These are phyloP conservation scores for Drosophila serrata DNA, from an alignment of 1,140 invertebrate species.

Conservation along the genomic window DNA sequence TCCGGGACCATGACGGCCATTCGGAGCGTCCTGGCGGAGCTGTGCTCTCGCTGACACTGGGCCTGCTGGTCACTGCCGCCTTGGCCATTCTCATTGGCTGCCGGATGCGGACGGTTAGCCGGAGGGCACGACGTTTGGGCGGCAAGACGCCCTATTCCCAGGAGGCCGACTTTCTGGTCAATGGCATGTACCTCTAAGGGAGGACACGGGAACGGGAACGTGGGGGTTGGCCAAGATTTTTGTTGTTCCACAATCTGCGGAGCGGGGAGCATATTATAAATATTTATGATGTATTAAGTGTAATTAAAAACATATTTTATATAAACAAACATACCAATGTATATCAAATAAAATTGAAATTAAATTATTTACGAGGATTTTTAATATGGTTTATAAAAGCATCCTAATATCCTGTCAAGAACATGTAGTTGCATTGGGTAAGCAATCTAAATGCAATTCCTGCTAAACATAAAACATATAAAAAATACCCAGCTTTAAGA, in stretches of 20 bases:
- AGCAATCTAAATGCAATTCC: too few species aligned
- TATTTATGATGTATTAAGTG: slow-evolving; percentile 45
- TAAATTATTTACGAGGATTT: slow-evolving; percentile 6
- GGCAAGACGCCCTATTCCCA: slow-evolving; percentile 95
- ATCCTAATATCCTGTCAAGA: too few species aligned
- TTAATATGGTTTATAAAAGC: too few species aligned
- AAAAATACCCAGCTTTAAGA: background rate
- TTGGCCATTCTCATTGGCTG: slow-evolving; percentile 93
- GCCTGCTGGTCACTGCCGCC: slow-evolving; percentile 87
- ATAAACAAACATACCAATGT: slow-evolving; percentile 62
- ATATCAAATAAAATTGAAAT: slow-evolving; percentile 61
- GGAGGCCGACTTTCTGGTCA: slow-evolving; percentile 98
- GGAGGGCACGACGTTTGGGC: slow-evolving; percentile 89
- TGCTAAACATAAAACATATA: too few species aligned
- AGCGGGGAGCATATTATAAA: slow-evolving; percentile 11
- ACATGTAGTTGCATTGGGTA: too few species aligned
- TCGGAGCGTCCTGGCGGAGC: slow-evolving; percentile 91
- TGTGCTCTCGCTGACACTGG: slow-evolving; percentile 92
- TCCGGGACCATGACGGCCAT: slow-evolving; percentile 87
- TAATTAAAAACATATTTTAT: slow-evolving; percentile 78
- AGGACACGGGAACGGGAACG: background rate
- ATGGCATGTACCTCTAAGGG: slow-evolving; percentile 97
- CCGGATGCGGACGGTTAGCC: slow-evolving; percentile 90
- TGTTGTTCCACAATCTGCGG: slow-evolving; percentile 22
- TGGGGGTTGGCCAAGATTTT: slow-evolving; percentile 32